Evolutionary conservation across 2,888 invertebrate species (phyloP).

Genomic region (Lampropteryx suffumata): DNA sequence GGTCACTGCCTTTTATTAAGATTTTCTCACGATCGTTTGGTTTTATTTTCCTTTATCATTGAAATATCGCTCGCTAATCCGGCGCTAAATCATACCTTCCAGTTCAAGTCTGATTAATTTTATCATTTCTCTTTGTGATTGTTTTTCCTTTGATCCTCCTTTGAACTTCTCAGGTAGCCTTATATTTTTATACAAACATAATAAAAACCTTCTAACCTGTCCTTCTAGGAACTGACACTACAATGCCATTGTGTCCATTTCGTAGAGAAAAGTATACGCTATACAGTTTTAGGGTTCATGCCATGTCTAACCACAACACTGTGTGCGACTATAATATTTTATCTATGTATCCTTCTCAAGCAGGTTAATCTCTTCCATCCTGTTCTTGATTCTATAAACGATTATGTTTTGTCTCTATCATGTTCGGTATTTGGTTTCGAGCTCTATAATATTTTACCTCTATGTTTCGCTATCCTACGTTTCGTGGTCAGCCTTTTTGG

Average conservation of each 20-base stretch:
- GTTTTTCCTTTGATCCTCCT: neutral
- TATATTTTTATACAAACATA: constrained; percentile 7
- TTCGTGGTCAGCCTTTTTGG: constrained; percentile 31
- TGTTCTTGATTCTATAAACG: neutral
- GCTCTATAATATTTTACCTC: constrained; percentile 7
- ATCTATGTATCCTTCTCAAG: neutral
- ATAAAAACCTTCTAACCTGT: constrained; percentile 6
- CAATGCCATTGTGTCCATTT: constrained; percentile 12
- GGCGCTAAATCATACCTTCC: constrained; percentile 4
- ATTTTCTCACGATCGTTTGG: constrained; percentile 7
- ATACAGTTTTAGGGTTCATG: neutral
- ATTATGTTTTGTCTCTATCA: neutral
- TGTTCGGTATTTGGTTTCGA: neutral
- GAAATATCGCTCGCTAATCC: constrained; percentile 15
- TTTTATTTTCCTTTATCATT: constrained; percentile 15
- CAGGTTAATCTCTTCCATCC: neutral
- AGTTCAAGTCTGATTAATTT: constrained; percentile 15
- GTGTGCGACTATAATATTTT: neutral
- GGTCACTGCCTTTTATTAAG: constrained; percentile 12
- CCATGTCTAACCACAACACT: neutral
- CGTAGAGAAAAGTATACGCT: neutral
- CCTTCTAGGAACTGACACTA: constrained; percentile 17
- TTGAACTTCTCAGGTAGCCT: constrained; percentile 1
- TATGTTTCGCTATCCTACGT: constrained; percentile 2
- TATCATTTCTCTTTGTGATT: constrained; percentile 3